Evolutionary conservation across 2,113 vertebrate genomes (phyloP).

Genomic region (Xiphorhynchus elegans): DNA sequence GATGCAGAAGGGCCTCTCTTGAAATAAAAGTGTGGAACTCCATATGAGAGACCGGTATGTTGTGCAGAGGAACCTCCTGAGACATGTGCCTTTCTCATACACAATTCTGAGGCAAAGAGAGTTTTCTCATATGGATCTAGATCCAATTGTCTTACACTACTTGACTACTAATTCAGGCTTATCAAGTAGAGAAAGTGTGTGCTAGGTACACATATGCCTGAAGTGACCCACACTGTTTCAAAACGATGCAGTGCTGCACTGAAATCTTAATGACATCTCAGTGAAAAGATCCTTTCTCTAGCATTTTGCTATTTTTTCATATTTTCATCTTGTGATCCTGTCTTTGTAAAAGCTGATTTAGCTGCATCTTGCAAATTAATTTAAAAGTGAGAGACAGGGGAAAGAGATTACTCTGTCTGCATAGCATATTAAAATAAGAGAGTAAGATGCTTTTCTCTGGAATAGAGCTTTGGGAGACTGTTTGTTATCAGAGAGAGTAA

Average conservation of each 20-base stretch:
- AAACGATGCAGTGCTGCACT: not conserved
- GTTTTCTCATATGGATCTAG: not conserved
- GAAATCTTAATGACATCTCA: not conserved
- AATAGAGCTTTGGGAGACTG: not conserved
- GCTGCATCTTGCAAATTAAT: not conserved
- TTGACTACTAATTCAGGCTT: not conserved
- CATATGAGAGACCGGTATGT: accelerated
- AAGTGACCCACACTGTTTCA: not conserved
- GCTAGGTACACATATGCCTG: not conserved
- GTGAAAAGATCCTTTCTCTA: not conserved
- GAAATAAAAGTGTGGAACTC: not conserved
- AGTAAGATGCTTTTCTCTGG: not conserved
- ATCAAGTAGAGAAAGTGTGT: not conserved
- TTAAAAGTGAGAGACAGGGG: not conserved
- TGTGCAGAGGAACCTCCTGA: not conserved
- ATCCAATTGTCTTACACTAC: not conserved
- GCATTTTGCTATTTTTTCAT: not conserved
- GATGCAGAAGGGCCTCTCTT: not conserved
- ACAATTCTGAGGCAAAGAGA: not conserved
- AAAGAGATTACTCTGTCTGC: constrained; percentile 2
- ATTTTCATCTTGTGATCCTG: not conserved
- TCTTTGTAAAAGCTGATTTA: not conserved
- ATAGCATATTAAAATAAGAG: not conserved
- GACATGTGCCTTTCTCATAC: not conserved
- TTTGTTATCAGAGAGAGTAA: not conserved